Percentiles rank a stretch among this genome's conserved stretches.
Conservation (phyloP, 2,113 vertebrate species). For the Oreotrochilus melanogaster region DNA sequence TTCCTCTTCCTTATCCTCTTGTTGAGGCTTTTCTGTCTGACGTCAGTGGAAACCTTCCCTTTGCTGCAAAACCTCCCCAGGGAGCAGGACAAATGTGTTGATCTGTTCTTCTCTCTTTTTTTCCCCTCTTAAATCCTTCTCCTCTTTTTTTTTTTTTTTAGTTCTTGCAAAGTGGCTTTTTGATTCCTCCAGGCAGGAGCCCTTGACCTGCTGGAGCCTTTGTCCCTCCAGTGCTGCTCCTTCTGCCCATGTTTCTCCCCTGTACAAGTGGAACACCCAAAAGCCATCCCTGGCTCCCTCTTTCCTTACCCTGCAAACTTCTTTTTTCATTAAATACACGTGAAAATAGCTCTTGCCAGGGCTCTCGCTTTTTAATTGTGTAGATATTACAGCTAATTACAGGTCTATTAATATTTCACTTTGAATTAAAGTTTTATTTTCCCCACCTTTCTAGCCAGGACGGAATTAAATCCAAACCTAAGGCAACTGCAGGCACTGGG, state of each 20-base stretch:
- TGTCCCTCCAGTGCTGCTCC: neutral
- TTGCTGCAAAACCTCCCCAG: neutral
- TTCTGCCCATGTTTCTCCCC: rapidly evolving
- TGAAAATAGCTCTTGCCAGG: neutral
- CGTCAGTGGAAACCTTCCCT: neutral
- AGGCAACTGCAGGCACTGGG: constrained; percentile 32
- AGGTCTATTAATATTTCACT: constrained; percentile 77
- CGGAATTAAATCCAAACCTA: constrained; percentile 52
- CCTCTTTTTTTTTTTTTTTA: neutral
- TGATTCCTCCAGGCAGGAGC: neutral
- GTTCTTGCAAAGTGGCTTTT: neutral
- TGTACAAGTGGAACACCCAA: neutral
- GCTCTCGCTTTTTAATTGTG: constrained; percentile 36
- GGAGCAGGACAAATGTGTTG: neutral
- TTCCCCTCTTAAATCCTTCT: neutral
- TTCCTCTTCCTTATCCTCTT: neutral
- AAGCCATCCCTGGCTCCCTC: neutral
- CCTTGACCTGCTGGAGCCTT: rapidly evolving
- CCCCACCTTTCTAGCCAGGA: constrained; percentile 4
- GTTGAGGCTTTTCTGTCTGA: neutral
- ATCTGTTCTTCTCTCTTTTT: neutral
- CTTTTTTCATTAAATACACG: neutral
- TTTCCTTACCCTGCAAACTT: neutral
- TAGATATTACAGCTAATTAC: constrained; percentile 63
- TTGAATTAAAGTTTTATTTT: constrained; percentile 76